phyloP scores from a whole-genome alignment of 2,797 vertebrate species.

The Bucorvus abyssinicus region DNA sequence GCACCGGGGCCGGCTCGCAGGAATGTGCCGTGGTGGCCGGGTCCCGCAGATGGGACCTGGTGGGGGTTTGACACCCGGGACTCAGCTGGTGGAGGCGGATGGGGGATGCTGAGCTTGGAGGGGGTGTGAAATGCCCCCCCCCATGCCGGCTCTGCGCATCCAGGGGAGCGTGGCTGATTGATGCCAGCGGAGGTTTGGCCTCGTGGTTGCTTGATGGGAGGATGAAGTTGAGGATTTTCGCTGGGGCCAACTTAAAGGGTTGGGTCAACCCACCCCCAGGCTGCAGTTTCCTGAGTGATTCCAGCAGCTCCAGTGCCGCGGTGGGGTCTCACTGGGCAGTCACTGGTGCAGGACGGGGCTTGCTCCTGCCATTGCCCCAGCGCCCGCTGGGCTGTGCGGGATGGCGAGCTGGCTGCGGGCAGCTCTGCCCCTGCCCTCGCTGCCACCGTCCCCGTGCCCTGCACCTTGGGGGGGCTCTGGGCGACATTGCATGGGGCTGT shows the following conservation, averaged over 20 bases:
- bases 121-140: background rate
- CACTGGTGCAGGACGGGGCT: accelerated
- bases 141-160: background rate
- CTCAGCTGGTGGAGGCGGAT: background rate
- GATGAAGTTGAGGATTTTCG: background rate
- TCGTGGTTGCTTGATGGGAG: background rate
- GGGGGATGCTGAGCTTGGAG: background rate
- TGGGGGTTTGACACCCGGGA: background rate
- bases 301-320: accelerated
- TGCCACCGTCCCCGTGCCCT: background rate
- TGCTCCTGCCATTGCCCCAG: background rate
- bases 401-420: accelerated
- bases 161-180: background rate
- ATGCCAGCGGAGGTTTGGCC: background rate
- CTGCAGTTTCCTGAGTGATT: background rate
- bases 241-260: background rate
- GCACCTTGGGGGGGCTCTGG: no score
- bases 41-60: constrained; percentile 34
- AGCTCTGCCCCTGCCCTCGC: background rate
- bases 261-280: no score
- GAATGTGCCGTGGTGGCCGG: background rate
- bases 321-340: accelerated
- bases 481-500: background rate
- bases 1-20: background rate
- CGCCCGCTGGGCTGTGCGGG: accelerated